Conservation (phyloP, 53 echinoderm and acorn worm species). For the Holothuria scabra region DNA sequence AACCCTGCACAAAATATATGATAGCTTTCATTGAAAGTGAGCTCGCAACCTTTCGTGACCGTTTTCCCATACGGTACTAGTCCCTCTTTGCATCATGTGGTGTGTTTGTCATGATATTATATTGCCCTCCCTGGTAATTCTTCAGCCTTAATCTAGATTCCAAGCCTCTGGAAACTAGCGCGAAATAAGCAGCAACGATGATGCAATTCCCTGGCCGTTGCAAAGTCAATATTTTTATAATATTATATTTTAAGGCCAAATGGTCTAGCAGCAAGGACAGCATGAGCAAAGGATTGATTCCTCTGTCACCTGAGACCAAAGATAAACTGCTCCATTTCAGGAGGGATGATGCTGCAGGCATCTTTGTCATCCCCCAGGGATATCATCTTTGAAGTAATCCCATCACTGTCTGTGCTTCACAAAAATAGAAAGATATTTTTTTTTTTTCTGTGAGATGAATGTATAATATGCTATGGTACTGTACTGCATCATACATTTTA, state of each 20-base stretch:
- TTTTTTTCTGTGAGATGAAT: constrained; percentile 1
- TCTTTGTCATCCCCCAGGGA: constrained; percentile 11
- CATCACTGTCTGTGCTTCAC: constrained; percentile 24
- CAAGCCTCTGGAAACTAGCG: background rate
- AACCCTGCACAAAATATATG: too few species aligned
- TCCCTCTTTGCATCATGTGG: too few species aligned
- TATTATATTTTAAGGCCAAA: constrained; percentile 42
- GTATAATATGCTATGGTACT: too few species aligned
- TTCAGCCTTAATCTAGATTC: constrained; percentile 8
- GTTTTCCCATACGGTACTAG: too few species aligned
- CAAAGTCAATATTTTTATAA: constrained; percentile 41
- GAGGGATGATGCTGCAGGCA: constrained; percentile 45
- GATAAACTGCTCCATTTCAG: constrained; percentile 42
- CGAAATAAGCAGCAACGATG: background rate
- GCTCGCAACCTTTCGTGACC: too few species aligned
- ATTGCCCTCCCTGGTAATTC: background rate
- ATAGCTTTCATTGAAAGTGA: too few species aligned
- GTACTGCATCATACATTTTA: too few species aligned
- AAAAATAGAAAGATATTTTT: constrained; percentile 21
- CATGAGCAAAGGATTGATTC: constrained; percentile 26
- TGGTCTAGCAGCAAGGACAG: constrained; percentile 38
- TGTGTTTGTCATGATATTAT: too few species aligned
- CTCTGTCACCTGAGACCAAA: constrained; percentile 41
- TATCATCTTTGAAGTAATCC: constrained; percentile 39
- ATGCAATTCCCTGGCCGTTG: constrained; percentile 22